A percentile compares a stretch with the other conserved stretches of the same genome.
Evolutionary conservation across 2,797 vertebrate genomes (phyloP).

Genomic region (Sebastes melanostomus): DNA sequence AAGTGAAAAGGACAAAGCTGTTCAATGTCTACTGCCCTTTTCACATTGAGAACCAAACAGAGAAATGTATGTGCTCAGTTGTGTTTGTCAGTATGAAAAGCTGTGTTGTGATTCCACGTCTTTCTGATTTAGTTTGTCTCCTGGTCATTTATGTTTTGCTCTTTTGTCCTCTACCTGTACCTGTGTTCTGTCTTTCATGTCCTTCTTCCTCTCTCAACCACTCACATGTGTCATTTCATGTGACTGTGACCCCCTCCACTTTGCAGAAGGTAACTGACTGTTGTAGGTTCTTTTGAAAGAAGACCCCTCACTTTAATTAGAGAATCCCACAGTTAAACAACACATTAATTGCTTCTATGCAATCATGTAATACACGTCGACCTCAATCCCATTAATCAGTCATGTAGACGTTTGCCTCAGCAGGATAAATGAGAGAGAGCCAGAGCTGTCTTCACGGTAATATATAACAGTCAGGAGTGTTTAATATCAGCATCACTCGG

Average conservation of each 20-base stretch:
- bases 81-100: constrained; percentile 42
- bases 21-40: constrained; percentile 27
- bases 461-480: constrained; percentile 45
- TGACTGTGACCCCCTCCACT: constrained; percentile 88
- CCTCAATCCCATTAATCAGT: constrained; percentile 54
- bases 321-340: constrained; percentile 59
- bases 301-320: constrained; percentile 37
- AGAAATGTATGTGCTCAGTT: constrained; percentile 40
- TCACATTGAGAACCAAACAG: constrained; percentile 34
- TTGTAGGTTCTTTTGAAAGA: constrained; percentile 78
- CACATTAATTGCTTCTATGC: constrained; percentile 43
- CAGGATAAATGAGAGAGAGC: constrained; percentile 58
- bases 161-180: constrained; percentile 82
- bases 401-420: constrained; percentile 54
- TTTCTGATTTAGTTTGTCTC: constrained; percentile 64
- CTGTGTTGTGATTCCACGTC: constrained; percentile 47
- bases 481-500: constrained; percentile 40
- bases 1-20: constrained; percentile 41
- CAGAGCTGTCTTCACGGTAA: constrained; percentile 46
- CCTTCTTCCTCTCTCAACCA: constrained; percentile 89
- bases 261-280: constrained; percentile 93
- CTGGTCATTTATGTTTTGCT: constrained; percentile 66
- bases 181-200: constrained; percentile 86
- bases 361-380: constrained; percentile 43
- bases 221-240: constrained; percentile 94